Evolutionary conservation across 1,140 invertebrate species (phyloP).

Genomic region (Hormaphis cornu): DNA sequence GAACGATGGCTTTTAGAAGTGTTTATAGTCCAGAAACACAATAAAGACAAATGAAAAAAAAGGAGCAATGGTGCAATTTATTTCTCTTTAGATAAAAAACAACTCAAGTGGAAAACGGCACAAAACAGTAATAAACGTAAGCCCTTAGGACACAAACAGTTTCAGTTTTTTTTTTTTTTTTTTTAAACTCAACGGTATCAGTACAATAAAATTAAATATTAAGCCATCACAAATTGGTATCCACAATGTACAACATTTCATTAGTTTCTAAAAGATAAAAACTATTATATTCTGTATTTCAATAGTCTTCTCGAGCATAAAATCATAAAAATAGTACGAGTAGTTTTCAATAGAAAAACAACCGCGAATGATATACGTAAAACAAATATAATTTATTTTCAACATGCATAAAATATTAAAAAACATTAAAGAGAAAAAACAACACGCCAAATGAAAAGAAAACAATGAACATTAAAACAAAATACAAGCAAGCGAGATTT

Average conservation of each 20-base stretch:
- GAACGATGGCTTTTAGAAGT: neutral
- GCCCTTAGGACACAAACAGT: conserved; percentile 7
- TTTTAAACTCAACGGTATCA: neutral
- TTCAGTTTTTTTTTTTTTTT: conserved; percentile 21
- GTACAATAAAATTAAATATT: neutral
- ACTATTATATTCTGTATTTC: no score
- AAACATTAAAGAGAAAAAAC: neutral
- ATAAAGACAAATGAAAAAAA: neutral
- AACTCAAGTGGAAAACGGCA: conserved; percentile 10
- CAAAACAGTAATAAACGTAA: conserved; percentile 29
- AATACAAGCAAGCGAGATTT: neutral
- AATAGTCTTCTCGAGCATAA: no score
- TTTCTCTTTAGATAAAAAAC: conserved; percentile 15
- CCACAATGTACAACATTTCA: no score
- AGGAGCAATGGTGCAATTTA: conserved; percentile 27
- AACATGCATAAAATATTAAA: neutral
- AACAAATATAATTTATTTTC: neutral
- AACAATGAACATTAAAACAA: neutral
- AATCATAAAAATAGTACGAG: neutral
- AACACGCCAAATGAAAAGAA: neutral
- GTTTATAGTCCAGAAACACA: neutral
- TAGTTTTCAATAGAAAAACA: neutral
- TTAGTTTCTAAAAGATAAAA: no score
- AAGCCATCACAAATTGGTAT: neutral
- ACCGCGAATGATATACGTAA: no score